These are phyloP conservation scores for Pseudoips prasinana DNA, from an alignment of 2,888 invertebrate species.

Conservation along the genomic window DNA sequence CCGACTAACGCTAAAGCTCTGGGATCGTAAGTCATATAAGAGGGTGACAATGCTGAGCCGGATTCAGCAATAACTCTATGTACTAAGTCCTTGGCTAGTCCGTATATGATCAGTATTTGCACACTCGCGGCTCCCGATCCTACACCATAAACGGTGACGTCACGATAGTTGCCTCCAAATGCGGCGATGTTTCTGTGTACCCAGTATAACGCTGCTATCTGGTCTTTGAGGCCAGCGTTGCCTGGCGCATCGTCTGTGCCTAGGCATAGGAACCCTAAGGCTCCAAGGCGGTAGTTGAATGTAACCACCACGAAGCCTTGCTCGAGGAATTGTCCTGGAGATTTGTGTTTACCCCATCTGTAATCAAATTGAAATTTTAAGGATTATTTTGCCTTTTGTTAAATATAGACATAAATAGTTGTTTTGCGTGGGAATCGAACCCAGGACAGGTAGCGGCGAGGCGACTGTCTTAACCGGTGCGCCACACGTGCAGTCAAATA, in stretches of 20 bases:
- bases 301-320: slow-evolving; percentile 58
- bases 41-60: slow-evolving; percentile 62
- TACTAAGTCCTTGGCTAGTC: slow-evolving; percentile 50
- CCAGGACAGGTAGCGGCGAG: no score
- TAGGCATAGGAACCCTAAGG: slow-evolving; percentile 69
- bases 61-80: slow-evolving; percentile 65
- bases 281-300: slow-evolving; percentile 67
- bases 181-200: slow-evolving; percentile 60
- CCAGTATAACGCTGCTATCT: slow-evolving; percentile 69
- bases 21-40: slow-evolving; percentile 51
- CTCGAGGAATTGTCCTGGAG: slow-evolving; percentile 45
- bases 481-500: no score
- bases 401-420: no score
- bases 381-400: no score
- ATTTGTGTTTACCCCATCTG: slow-evolving; percentile 62
- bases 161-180: slow-evolving; percentile 63
- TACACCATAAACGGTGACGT: slow-evolving; percentile 63
- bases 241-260: slow-evolving; percentile 53
- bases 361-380: no score
- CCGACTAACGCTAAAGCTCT: slow-evolving; percentile 48
- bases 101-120: slow-evolving; percentile 58
- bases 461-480: no score
- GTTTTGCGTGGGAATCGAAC: no score
- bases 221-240: slow-evolving; percentile 71
- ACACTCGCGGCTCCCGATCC: slow-evolving; percentile 63